A percentile compares a stretch with the other conserved stretches of the same genome.
These are phyloP conservation scores for Harpalus rufipes DNA, from an alignment of 2,888 invertebrate genomes.

Conservation along the genomic window DNA sequence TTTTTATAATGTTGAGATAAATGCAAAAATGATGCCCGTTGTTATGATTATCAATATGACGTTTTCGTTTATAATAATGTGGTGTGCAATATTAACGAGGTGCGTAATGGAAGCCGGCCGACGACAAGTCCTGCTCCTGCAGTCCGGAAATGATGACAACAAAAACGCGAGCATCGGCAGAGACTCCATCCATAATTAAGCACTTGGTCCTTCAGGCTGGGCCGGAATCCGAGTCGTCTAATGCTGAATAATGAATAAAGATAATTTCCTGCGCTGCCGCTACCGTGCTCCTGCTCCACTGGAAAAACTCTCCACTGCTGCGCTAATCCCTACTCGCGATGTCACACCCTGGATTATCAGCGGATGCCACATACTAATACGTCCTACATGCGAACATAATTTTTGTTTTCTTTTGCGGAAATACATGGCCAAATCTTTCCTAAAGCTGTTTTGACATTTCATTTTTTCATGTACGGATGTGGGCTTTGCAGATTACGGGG, in stretches of 20 bases:
- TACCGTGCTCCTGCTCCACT: background rate
- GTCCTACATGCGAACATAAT: conserved; percentile 27
- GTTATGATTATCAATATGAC: background rate
- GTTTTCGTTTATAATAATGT: conserved; percentile 27
- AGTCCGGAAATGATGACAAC: conserved; percentile 51
- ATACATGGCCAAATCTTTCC: conserved; percentile 43
- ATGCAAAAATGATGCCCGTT: background rate
- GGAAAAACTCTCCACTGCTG: conserved; percentile 21
- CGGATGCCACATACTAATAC: conserved; percentile 15
- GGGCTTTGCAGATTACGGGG: conserved; percentile 37
- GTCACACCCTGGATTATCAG: conserved; percentile 32
- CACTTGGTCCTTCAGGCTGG: conserved; percentile 10
- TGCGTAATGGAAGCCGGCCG: background rate
- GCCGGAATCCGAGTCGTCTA: conserved; percentile 56
- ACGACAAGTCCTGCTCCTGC: background rate
- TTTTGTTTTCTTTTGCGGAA: conserved; percentile 48
- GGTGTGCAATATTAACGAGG: conserved; percentile 22
- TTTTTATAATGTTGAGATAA: no score
- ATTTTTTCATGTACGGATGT: conserved; percentile 49
- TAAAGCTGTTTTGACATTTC: conserved; percentile 51
- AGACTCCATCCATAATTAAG: conserved; percentile 53
- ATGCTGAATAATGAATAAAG: conserved; percentile 61
- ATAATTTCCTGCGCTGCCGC: conserved; percentile 40
- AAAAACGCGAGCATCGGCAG: conserved; percentile 47
- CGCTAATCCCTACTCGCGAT: conserved; percentile 21